These are phyloP conservation scores for Tipula helvola DNA, from an alignment of 2,888 invertebrate genomes.

Conservation along the genomic window DNA sequence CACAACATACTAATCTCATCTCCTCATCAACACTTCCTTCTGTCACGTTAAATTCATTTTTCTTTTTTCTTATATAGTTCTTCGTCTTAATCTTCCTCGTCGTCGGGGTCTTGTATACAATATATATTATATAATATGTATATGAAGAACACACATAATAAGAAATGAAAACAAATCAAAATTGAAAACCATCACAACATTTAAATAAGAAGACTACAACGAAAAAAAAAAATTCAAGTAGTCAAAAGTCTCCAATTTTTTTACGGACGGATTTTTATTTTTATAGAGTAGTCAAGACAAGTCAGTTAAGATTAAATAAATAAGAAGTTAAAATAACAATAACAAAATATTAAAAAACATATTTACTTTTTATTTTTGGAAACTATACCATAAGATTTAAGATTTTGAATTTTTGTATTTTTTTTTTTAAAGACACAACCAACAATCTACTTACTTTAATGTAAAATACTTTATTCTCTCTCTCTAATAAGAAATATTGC, in stretches of 20 bases:
- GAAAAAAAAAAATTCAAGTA: neutral
- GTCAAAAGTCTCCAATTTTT: conserved; percentile 8
- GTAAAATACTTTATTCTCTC: neutral
- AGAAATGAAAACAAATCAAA: neutral
- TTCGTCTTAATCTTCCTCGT: neutral
- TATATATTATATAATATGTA: no score
- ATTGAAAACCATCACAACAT: conserved; percentile 4
- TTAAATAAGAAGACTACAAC: neutral
- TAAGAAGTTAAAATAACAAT: neutral
- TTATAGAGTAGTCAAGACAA: conserved; percentile 6
- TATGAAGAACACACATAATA: neutral
- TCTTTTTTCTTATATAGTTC: neutral
- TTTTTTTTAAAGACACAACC: neutral
- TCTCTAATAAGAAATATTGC: neutral
- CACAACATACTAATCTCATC: conserved; percentile 4
- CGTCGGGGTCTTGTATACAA: neutral
- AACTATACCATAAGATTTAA: neutral
- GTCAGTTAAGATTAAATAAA: conserved; percentile 5
- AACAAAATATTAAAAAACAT: neutral
- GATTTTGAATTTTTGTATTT: no score
- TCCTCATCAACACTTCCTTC: conserved; percentile 4
- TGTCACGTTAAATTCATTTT: neutral
- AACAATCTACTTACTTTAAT: neutral
- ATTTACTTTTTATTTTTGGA: neutral
- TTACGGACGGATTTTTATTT: neutral